Evolutionary conservation across 2,888 invertebrate species (phyloP).

Genomic region (Sarcophaga subvicina): DNA sequence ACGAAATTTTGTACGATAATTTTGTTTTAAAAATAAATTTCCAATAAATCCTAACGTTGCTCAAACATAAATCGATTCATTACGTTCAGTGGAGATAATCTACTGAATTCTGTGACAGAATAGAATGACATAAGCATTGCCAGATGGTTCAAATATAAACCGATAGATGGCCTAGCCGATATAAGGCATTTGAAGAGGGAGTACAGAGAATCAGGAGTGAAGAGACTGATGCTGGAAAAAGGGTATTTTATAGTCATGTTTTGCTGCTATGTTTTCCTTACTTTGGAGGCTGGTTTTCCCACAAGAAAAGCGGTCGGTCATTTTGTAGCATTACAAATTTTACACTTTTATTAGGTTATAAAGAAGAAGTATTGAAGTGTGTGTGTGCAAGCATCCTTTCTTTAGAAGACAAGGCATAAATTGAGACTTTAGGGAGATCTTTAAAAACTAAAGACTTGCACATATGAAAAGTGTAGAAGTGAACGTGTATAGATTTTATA

Average conservation of each 20-base stretch:
- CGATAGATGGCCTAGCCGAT: no score
- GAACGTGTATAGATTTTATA: background rate
- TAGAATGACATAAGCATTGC: no score
- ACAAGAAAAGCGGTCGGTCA: conserved; percentile 56
- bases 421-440: background rate
- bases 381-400: no score
- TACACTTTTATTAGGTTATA: conserved; percentile 47
- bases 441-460: conserved; percentile 1
- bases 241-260: background rate
- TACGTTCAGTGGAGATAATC: no score
- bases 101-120: no score
- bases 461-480: background rate
- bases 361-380: conserved; percentile 1
- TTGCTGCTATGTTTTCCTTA: conserved; percentile 17
- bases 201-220: no score
- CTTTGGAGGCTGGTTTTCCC: background rate
- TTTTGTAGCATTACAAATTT: conserved; percentile 41
- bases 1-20: no score
- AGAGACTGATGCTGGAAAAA: background rate
- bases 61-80: no score
- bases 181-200: no score
- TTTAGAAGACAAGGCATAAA: background rate
- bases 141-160: no score
- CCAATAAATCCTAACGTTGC: no score
- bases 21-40: no score